A percentile compares a stretch with the other conserved stretches of the same genome.
Conservation (phyloP, 1,140 invertebrate genomes). For the Apocrypta bakeri region DNA sequence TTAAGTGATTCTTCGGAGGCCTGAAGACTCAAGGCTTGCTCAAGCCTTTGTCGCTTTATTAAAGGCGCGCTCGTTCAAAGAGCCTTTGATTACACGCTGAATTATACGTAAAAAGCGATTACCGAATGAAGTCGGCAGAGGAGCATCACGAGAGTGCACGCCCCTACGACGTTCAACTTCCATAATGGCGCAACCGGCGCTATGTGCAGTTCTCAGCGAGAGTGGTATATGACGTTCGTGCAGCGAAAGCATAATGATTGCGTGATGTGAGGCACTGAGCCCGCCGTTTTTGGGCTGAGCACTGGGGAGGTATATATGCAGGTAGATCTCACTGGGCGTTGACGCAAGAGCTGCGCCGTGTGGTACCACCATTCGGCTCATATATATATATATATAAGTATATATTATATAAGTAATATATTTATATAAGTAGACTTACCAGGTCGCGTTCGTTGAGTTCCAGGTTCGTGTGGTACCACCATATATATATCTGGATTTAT, state of each 20-base stretch:
- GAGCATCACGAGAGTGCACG: slow-evolving; percentile 68
- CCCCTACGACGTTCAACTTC: slow-evolving; percentile 67
- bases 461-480: too few species aligned
- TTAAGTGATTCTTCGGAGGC: not conserved
- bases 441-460: too few species aligned
- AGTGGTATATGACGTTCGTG: not conserved
- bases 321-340: slow-evolving; percentile 57
- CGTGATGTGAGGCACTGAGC: slow-evolving; percentile 67
- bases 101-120: slow-evolving; percentile 63
- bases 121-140: slow-evolving; percentile 73
- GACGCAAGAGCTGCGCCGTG: slow-evolving; percentile 57
- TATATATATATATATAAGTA: too few species aligned
- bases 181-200: slow-evolving; percentile 71
- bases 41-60: not conserved
- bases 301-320: slow-evolving; percentile 45
- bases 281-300: slow-evolving; percentile 58
- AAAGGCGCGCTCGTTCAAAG: slow-evolving; percentile 29
- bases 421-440: too few species aligned
- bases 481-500: too few species aligned
- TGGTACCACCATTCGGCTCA: slow-evolving; percentile 47
- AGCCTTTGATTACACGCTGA: slow-evolving; percentile 35
- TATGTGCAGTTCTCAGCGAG: not conserved
- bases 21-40: not conserved
- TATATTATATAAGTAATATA: too few species aligned
- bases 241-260: slow-evolving; percentile 62